Evolutionary conservation across 2,888 invertebrate species (phyloP), one percentile per base, ranked within the genome.

Genomic region (Ligdia adustata): DNA sequence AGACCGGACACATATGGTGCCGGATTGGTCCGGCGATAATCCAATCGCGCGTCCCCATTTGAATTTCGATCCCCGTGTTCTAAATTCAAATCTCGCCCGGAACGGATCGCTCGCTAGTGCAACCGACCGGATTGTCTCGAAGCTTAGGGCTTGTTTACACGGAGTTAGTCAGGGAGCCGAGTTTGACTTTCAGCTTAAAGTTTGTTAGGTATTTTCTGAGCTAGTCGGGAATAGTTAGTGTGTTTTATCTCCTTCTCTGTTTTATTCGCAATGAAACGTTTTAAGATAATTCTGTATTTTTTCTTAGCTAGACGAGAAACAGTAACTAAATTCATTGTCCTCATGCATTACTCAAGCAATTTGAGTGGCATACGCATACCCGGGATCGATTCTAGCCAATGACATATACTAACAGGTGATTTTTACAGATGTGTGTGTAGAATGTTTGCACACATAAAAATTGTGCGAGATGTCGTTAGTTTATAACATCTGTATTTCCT

Each of bases 41-140:
- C 63, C 66, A 64, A 63, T 64, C 46, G 54, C 42, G 34, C 42
- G 57, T 33, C 57, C 58, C 60, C 51, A 59, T 66, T 64, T 62
- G 64, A 61, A 65, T 65, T 62, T 59, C 54, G 45, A 62, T 51
- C 28, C n/a, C 33, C 58, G 61, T 48, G 56, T 62, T 63, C 59
- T 60, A 60, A 63, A 65, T 65, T 65, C 59, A 62, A 62, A 62
- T 62, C 51, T 60, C 38, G 5, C 16, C 35, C 39, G 32, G 43
- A 57, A 56, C 56, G 49, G 53, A 57, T 60, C 39, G 12, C 27
- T 15, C 34, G 39, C 33, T 39, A 22, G 27, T 57, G 46, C 55
- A 54, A 41, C 53, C 46, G 57, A 49, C 37, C 55, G 41, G 56
- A 57, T 54, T 39, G 54, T 49, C 38, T 45, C 29, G 38, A 26